phyloP scores from a whole-genome alignment of 2,888 invertebrate species.

The Hylaea fasciaria region DNA sequence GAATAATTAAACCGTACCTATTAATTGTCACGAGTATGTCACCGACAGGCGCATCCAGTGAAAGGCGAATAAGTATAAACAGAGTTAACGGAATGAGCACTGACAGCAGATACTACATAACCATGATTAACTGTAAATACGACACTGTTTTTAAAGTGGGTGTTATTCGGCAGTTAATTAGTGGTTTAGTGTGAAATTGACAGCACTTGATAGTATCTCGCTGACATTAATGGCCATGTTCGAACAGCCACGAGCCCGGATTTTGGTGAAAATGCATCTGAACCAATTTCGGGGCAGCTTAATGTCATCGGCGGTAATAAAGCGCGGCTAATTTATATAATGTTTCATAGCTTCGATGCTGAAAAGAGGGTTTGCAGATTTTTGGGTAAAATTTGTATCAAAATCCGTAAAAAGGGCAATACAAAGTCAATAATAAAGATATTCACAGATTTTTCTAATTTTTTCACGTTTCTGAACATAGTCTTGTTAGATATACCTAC shows the following conservation, averaged over 20 bases:
- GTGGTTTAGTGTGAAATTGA: slow-evolving; percentile 19
- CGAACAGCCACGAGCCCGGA: background rate
- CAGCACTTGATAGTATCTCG: slow-evolving; percentile 22
- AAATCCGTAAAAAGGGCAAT: too few species aligned
- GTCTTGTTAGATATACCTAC: too few species aligned
- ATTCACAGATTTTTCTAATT: too few species aligned
- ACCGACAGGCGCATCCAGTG: slow-evolving; percentile 5
- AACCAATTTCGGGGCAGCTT: slow-evolving; percentile 18
- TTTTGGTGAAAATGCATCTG: slow-evolving; percentile 23
- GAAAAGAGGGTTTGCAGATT: background rate
- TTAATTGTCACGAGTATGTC: slow-evolving; percentile 15
- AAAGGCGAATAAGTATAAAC: background rate
- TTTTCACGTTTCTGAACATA: too few species aligned
- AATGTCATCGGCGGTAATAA: slow-evolving; percentile 21
- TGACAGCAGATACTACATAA: too few species aligned
- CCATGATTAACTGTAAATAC: background rate
- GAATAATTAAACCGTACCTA: slow-evolving; percentile 10
- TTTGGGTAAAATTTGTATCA: too few species aligned
- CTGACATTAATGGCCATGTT: slow-evolving; percentile 21
- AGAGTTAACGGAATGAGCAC: too few species aligned
- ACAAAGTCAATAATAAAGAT: too few species aligned
- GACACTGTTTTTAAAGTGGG: slow-evolving; percentile 1
- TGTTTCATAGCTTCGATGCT: background rate
- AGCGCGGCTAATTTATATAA: slow-evolving; percentile 15
- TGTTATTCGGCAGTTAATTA: slow-evolving; percentile 20